Conservation (phyloP, 2,113 vertebrate genomes). For the Corvus cornix region DNA sequence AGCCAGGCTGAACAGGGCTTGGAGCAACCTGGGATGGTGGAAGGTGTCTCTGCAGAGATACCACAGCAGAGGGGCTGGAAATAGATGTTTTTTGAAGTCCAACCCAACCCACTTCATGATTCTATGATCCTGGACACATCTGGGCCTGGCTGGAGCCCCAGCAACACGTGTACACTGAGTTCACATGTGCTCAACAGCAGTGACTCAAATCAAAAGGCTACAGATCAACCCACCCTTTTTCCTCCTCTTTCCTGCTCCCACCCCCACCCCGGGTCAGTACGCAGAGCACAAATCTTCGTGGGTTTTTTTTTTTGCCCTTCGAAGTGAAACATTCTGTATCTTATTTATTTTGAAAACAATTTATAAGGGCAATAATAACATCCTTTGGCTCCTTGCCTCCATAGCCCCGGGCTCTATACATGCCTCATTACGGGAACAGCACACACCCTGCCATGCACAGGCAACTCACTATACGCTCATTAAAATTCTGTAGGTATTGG, state of each 20-base stretch:
- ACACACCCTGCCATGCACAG: conserved; percentile 11
- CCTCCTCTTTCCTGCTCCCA: conserved; percentile 1
- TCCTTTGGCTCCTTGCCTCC: conserved; percentile 54
- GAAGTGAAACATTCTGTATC: conserved; percentile 3
- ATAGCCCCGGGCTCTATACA: neutral
- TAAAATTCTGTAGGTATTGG: conserved; percentile 54
- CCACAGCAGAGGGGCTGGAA: neutral
- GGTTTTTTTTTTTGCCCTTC: neutral
- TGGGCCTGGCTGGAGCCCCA: neutral
- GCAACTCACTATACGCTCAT: conserved; percentile 5
- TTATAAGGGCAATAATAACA: conserved; percentile 59
- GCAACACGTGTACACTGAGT: neutral
- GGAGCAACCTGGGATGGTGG: neutral
- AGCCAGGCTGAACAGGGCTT: neutral
- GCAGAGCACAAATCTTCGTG: neutral
- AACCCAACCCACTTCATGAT: neutral
- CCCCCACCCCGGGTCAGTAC: neutral
- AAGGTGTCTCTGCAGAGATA: neutral
- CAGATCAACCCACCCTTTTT: neutral
- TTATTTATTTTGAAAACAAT: conserved; percentile 64
- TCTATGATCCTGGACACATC: neutral
- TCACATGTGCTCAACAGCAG: conserved; percentile 39
- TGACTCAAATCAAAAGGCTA: conserved; percentile 10
- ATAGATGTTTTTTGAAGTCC: neutral
- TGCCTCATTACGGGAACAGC: conserved; percentile 21